Percentiles rank a stretch among this genome's conserved stretches.
Conservation (phyloP, 2,113 vertebrate genomes). For the Tupaia chinensis region DNA sequence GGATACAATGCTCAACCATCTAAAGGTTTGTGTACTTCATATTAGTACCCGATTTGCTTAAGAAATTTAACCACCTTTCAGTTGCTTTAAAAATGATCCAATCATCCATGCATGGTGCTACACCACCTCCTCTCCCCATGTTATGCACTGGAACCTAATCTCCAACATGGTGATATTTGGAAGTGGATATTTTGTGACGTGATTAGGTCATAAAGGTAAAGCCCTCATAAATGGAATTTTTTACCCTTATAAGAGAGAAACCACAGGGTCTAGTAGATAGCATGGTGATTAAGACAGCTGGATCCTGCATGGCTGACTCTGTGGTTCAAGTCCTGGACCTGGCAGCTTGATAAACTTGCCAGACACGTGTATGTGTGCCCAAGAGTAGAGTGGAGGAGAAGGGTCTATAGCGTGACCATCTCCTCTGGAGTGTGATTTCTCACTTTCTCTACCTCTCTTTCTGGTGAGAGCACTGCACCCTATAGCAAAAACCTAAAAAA, state of each 20-base stretch:
- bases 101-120: fast-evolving
- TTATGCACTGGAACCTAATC: background rate
- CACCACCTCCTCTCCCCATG: background rate
- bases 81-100: background rate
- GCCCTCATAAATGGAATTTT: background rate
- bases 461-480: too few relatives aligned
- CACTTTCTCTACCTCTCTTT: too few relatives aligned
- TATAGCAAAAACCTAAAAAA: too few relatives aligned
- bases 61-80: conserved; percentile 41
- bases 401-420: too few relatives aligned
- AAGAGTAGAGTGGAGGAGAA: too few relatives aligned
- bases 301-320: too few relatives aligned
- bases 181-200: background rate
- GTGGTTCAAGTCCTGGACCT: too few relatives aligned
- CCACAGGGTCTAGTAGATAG: background rate
- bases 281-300: too few relatives aligned
- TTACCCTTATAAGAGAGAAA: background rate
- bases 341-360: too few relatives aligned
- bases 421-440: too few relatives aligned
- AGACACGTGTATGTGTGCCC: too few relatives aligned
- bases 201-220: background rate
- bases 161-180: background rate
- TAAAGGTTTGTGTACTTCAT: background rate
- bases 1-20: conserved; percentile 37
- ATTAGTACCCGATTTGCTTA: conserved; percentile 36